Base-by-base conservation (phyloP, 1,140 invertebrate genomes). In the Aricia agestis region DNA sequence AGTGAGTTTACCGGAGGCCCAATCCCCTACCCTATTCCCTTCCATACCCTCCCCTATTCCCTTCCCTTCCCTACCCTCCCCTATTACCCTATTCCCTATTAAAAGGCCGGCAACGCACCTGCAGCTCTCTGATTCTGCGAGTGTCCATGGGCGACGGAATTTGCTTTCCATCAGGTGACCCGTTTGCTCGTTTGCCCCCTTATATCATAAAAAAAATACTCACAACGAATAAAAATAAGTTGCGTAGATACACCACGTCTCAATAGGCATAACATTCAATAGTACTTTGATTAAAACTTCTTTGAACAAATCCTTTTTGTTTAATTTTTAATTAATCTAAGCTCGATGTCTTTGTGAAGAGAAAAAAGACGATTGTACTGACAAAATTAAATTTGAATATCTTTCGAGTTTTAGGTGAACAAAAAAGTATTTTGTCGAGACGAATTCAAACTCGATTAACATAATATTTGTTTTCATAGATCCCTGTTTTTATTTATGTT, bases 261-360 rank as follows among this genome's bases (percentile, higher is more conserved):
- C 45, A 52, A 52, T 13, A 52, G 45, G 45, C 9, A 52, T 52
- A 52, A 52, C 45, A 52, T 52, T 52, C 13, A 52, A 52, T 10
- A 52, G 13, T 52, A 52, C 59, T 63, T 63, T 63, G 59, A 63
- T 19, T 59, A 59, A 59, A n/a, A 59, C 19, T 63, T 63, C 59
- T 19, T 63, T 63, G 10, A 63, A 25, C 45, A 63, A 63, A 63
- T 63, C 59, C 59, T 63, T 18, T 59, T 63, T 63, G 59, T 63
- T 63, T 63, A 63, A 63, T 19, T 25, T 63, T 63, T 63, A 63
- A 63, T 63, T 63, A 63, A 63, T 63, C 59, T 7, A 19, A 19
- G 59, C 18, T 63, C 19, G 18, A 63, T 63, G 59, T 63, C 59
- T 63, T 63, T 63, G 59, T 19, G 59, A 63, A 63, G 18, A 63